These are phyloP conservation scores for Polydesmus complanatus DNA, from an alignment of 2,888 invertebrate species.

Conservation along the genomic window DNA sequence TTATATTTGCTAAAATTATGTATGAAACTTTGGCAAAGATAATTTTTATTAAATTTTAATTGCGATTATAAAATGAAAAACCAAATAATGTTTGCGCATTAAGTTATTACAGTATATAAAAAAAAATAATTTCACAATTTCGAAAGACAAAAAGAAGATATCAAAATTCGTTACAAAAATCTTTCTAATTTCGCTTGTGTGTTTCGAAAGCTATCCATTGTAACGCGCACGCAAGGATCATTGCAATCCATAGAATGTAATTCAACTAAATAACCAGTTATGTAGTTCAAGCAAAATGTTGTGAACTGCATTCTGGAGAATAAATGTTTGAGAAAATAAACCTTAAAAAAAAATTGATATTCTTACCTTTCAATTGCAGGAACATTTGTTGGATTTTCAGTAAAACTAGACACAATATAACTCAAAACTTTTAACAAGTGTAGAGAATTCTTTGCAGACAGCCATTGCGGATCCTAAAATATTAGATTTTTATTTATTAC, in stretches of 20 bases:
- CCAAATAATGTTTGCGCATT: no score
- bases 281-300: constrained; percentile 56
- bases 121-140: no score
- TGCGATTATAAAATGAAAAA: no score
- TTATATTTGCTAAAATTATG: no score
- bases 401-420: constrained; percentile 53
- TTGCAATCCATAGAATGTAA: constrained; percentile 45
- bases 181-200: constrained; percentile 42
- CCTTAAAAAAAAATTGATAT: neutral
- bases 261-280: constrained; percentile 57
- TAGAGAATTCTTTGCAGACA: constrained; percentile 66
- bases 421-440: constrained; percentile 67
- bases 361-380: constrained; percentile 35
- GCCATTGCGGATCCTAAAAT: constrained; percentile 73
- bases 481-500: constrained; percentile 30
- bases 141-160: no score
- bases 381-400: constrained; percentile 47
- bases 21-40: no score
- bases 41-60: no score
- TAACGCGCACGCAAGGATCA: constrained; percentile 49
- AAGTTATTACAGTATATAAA: no score
- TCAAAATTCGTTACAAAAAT: constrained; percentile 16
- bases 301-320: constrained; percentile 49
- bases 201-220: constrained; percentile 44
- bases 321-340: constrained; percentile 8